Conservation (phyloP, 2,797 vertebrate genomes). For the Silurus aristotelis region DNA sequence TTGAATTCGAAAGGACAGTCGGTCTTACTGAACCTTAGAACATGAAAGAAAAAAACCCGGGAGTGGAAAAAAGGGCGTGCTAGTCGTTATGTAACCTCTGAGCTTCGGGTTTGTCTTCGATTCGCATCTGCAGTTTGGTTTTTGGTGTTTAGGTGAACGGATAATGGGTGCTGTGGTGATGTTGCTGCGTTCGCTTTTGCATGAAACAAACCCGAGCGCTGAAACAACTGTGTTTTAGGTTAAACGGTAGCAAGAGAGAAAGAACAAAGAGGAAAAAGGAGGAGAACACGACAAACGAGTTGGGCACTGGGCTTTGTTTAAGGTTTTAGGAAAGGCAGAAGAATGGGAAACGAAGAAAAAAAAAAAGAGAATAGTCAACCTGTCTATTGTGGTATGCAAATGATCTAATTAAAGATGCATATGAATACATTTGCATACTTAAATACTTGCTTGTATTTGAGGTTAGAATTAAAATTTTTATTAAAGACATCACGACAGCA, state of each 20-base stretch:
- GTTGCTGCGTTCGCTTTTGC: neutral
- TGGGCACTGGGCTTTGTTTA: neutral
- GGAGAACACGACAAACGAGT: too few species aligned
- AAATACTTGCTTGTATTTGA: too few species aligned
- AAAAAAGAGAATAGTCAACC: too few species aligned
- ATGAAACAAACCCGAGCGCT: constrained; percentile 1
- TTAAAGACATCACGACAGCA: too few species aligned
- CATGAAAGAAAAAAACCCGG: neutral
- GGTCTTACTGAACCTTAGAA: constrained; percentile 22
- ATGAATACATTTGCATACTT: neutral
- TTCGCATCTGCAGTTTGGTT: constrained; percentile 29
- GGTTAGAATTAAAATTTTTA: too few species aligned
- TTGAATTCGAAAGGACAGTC: neutral
- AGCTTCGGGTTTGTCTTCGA: constrained; percentile 18
- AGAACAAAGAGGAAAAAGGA: neutral
- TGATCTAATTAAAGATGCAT: neutral
- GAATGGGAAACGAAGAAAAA: neutral
- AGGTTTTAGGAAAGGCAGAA: neutral
- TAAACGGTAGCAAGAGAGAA: neutral
- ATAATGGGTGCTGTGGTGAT: constrained; percentile 31
- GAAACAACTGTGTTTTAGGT: neutral
- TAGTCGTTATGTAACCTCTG: constrained; percentile 2
- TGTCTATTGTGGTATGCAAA: too few species aligned
- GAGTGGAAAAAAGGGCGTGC: constrained; percentile 9
- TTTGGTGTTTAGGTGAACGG: neutral